Percentiles rank a stretch among this genome's conserved stretches.
These are phyloP conservation scores for Eublepharis macularius DNA, from an alignment of 2,113 vertebrate species.

Conservation along the genomic window DNA sequence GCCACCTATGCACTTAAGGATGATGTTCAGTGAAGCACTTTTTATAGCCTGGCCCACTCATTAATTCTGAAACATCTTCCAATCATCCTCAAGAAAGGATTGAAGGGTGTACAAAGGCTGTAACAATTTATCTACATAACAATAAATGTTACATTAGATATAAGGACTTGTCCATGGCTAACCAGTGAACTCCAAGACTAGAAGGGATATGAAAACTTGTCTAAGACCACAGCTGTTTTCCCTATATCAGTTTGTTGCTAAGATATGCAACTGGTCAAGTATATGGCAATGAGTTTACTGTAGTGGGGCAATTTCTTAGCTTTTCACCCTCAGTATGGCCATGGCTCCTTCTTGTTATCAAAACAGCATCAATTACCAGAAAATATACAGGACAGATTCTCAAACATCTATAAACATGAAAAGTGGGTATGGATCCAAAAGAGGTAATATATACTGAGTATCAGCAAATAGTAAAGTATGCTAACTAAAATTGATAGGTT, in stretches of 20 bases:
- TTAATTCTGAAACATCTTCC: neutral
- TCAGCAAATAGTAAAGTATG: neutral
- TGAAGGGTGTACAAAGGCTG: neutral
- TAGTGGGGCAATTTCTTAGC: neutral
- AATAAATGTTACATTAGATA: neutral
- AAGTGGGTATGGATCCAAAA: neutral
- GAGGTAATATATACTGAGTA: neutral
- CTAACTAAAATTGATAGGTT: neutral
- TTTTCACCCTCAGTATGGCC: neutral
- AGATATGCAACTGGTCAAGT: neutral
- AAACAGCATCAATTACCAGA: neutral
- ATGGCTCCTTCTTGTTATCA: neutral
- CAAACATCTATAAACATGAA: neutral
- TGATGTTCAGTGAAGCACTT: neutral
- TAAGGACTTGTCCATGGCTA: neutral
- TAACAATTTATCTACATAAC: neutral
- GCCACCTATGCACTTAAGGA: neutral
- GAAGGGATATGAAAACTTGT: neutral
- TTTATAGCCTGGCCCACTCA: neutral
- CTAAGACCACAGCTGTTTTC: neutral
- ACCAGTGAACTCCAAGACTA: neutral
- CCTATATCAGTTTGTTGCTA: neutral
- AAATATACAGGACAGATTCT: neutral
- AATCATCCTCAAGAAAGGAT: neutral
- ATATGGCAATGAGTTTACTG: neutral